These are phyloP conservation scores for Setipinna tenuifilis DNA, from an alignment of 2,797 vertebrate genomes.

Conservation along the genomic window DNA sequence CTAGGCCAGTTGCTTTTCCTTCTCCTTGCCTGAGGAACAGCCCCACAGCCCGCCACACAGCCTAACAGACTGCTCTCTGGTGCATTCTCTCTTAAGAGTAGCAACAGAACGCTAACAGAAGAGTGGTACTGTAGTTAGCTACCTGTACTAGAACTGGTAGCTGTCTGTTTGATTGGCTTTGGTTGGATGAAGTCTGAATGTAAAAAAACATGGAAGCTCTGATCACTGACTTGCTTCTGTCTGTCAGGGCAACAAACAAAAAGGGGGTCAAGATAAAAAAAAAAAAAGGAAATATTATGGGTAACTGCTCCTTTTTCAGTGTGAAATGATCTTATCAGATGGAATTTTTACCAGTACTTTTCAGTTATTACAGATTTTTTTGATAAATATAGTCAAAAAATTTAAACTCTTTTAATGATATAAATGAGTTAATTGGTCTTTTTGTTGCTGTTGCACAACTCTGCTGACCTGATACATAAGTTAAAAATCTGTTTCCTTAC, in stretches of 20 bases:
- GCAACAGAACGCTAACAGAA: not conserved
- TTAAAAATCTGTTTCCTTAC: not conserved
- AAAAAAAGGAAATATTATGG: not conserved
- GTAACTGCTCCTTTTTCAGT: not conserved
- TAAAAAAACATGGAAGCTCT: not conserved
- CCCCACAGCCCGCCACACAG: too few species aligned
- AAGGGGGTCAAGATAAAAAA: not conserved
- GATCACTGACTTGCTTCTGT: not conserved
- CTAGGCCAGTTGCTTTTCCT: constrained; percentile 56
- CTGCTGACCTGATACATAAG: not conserved
- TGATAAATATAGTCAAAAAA: not conserved
- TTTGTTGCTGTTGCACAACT: not conserved
- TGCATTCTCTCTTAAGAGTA: not conserved
- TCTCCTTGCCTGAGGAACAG: not conserved
- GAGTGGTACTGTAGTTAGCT: not conserved
- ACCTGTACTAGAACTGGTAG: not conserved
- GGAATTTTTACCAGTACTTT: not conserved
- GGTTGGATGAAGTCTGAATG: not conserved
- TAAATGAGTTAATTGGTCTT: not conserved
- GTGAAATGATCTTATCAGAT: not conserved
- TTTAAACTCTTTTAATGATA: too few species aligned
- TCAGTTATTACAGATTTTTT: not conserved
- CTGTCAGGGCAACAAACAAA: not conserved
- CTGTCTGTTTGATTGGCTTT: not conserved
- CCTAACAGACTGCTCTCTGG: not conserved